A percentile compares a stretch with the other conserved stretches of the same genome.
These are phyloP conservation scores for Bellardia pandia DNA, from an alignment of 2,888 invertebrate genomes.

Conservation along the genomic window DNA sequence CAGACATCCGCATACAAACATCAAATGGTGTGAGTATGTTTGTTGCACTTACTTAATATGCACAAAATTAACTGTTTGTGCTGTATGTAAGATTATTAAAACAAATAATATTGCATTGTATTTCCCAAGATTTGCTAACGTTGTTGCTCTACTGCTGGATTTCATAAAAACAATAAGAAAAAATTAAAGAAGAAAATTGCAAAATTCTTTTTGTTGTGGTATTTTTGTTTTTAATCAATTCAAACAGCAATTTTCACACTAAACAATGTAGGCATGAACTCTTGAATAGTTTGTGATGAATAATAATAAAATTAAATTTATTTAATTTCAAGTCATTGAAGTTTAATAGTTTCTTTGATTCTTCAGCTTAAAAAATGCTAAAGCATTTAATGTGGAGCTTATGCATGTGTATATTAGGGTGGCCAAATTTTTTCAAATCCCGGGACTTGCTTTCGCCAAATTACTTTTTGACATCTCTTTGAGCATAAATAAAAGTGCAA, in stretches of 20 bases:
- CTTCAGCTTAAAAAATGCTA: background rate
- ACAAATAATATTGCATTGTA: constrained; percentile 31
- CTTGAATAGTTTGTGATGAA: constrained; percentile 43
- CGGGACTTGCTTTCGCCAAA: too few relatives aligned
- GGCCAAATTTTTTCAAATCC: too few relatives aligned
- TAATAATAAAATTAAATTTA: constrained; percentile 32
- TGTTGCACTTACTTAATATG: constrained; percentile 29
- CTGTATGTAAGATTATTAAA: background rate
- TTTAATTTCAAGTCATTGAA: constrained; percentile 13
- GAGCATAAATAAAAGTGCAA: too few relatives aligned
- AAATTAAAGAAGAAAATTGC: constrained; percentile 12
- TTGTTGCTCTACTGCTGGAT: constrained; percentile 14
- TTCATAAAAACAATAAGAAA: constrained; percentile 27
- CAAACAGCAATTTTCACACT: constrained; percentile 56
- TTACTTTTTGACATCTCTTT: too few relatives aligned
- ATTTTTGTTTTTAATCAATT: constrained; percentile 35
- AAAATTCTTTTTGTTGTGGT: constrained; percentile 33
- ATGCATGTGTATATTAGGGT: too few relatives aligned
- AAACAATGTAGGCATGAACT: constrained; percentile 36
- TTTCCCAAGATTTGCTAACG: constrained; percentile 36
- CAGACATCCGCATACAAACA: background rate
- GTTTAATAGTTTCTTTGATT: constrained; percentile 1
- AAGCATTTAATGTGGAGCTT: too few relatives aligned
- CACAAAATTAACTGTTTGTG: constrained; percentile 26
- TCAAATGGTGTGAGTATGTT: background rate